Base-by-base conservation (phyloP, 2,888 invertebrate species). In the Escarpia spicata region DNA sequence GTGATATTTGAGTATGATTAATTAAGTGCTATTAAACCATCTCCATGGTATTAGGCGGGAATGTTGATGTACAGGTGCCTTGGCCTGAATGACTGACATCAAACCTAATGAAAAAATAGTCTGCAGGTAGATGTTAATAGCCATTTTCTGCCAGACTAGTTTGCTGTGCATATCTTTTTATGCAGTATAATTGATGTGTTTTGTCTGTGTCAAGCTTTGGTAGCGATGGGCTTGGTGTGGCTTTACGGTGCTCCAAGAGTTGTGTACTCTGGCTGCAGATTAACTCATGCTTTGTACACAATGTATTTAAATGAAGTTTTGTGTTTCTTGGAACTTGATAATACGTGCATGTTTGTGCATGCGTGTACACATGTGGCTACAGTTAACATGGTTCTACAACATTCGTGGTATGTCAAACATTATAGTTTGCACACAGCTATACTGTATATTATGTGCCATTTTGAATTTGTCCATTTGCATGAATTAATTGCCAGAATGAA, bases 241-340 rank as follows among this genome's bases (percentile, higher is more conserved):
- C 75, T 75, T 9, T 15, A 75, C 0, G 26, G 26, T 26, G 19
- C 75, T 75, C 26, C 75, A 19, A 75, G n/a, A 75, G 26, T 75
- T 75, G 75, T 19, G n/a, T n/a, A 19, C 75, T 75, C 75, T 75
- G 75, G 75, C 75, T 75, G 75, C 75, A 75, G 75, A 75, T 75
- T 75, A 75, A 6, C 75, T 75, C 26, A 75, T 75, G 75, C 75
- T 52, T 52, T 52, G 52, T 15, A 75, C 75, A 75, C n/a, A 26
- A 26, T 26, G 75, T n/a, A 75, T 75, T 19, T 75, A 6, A 19
- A 75, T 75, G 75, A 75, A 26, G 75, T 75, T 75, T 75, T 75
- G 15, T 75, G n/a, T 26, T 75, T 75, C 75, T 26, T 75, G 75
- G 75, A 26, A 75, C 75, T 75, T 26, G 75, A 19, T n/a, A 6